Conservation (phyloP, 1,140 invertebrate species). For the Chymomyza costata region DNA sequence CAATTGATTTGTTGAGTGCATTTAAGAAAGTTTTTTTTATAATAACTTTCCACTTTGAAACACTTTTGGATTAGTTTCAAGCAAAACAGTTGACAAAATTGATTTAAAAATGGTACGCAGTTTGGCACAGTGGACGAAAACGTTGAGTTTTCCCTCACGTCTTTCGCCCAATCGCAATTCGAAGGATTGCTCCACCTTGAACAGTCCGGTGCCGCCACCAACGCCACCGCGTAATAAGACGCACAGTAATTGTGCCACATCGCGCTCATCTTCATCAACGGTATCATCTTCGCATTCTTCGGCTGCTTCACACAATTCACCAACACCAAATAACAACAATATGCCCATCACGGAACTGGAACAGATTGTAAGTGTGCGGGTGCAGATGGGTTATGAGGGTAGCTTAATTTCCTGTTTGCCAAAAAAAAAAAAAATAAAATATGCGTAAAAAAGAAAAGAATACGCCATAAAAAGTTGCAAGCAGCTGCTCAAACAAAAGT, state of each 20-base stretch:
- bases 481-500: conserved; percentile 55
- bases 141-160: conserved; percentile 88
- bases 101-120: conserved; percentile 84
- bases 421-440: neutral
- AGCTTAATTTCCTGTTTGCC: too few relatives aligned
- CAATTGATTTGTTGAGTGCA: too few relatives aligned
- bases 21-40: too few relatives aligned
- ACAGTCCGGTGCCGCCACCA: conserved; percentile 76
- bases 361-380: conserved; percentile 80
- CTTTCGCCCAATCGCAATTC: conserved; percentile 85
- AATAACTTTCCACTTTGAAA: too few relatives aligned
- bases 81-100: conserved; percentile 3
- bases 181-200: conserved; percentile 80
- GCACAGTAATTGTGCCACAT: conserved; percentile 62
- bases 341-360: conserved; percentile 80
- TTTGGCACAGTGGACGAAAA: conserved; percentile 90
- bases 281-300: conserved; percentile 72
- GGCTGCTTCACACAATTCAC: conserved; percentile 48
- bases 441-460: conserved; percentile 1
- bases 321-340: conserved; percentile 72
- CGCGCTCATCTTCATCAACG: conserved; percentile 76
- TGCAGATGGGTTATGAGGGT: too few relatives aligned
- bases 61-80: conserved; percentile 59
- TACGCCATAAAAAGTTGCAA: neutral
- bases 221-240: conserved; percentile 77